Evolutionary conservation across 1,140 invertebrate species (phyloP).

Genomic region (Sitobion miscanthi): DNA sequence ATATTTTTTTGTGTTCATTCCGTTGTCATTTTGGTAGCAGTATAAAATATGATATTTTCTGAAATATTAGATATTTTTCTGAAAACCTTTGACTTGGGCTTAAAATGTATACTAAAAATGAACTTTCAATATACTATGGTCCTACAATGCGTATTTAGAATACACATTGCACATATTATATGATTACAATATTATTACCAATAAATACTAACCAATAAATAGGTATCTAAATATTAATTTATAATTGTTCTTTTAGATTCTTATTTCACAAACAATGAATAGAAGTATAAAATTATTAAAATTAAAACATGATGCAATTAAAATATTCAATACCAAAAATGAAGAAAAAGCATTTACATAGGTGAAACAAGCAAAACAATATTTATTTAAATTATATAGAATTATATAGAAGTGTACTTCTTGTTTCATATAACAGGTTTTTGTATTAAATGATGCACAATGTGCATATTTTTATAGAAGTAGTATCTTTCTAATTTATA

Average conservation of each 20-base stretch:
- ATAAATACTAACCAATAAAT: neutral
- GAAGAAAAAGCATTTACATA: neutral
- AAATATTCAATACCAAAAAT: neutral
- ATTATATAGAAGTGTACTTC: neutral
- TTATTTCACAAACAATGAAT: too few relatives aligned
- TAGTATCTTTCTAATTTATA: neutral
- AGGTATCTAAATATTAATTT: neutral
- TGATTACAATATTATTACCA: too few relatives aligned
- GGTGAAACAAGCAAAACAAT: too few relatives aligned
- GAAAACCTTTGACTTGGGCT: neutral
- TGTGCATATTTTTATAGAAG: neutral
- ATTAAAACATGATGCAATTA: too few relatives aligned
- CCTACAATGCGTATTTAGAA: too few relatives aligned
- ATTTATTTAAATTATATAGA: neutral
- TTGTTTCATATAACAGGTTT: neutral
- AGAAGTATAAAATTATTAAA: too few relatives aligned
- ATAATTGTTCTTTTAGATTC: neutral
- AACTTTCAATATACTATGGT: neutral
- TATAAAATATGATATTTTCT: neutral
- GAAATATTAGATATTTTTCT: neutral
- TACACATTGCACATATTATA: too few relatives aligned
- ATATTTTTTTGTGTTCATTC: neutral
- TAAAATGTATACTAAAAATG: neutral
- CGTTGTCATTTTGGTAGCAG: neutral
- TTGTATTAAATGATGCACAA: neutral